phyloP scores from a whole-genome alignment of 2,797 vertebrate genomes.

The Parauchenoglanis ngamensis region DNA sequence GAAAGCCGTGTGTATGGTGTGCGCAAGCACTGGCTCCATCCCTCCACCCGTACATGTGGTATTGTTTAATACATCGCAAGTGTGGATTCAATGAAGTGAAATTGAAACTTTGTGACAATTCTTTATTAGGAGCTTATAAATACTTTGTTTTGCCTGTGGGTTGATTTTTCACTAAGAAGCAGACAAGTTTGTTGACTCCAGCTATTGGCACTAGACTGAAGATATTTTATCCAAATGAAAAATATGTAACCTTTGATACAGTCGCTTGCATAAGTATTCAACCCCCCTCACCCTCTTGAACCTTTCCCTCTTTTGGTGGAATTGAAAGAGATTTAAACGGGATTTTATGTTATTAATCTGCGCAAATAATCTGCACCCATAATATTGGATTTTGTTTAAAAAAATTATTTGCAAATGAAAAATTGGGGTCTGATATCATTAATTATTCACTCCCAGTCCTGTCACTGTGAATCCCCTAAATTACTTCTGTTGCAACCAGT shows the following conservation, averaged over 20 bases:
- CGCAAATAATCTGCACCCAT: background rate
- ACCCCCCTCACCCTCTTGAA: background rate
- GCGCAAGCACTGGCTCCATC: constrained; percentile 28
- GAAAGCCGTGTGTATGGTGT: constrained; percentile 18
- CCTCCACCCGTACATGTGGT: constrained; percentile 45
- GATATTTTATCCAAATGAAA: background rate
- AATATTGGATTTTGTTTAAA: background rate
- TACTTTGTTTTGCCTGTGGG: background rate
- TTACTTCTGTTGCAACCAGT: background rate
- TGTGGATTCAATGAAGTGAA: constrained; percentile 52
- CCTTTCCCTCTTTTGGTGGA: background rate
- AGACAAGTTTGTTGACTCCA: background rate
- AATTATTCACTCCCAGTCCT: background rate
- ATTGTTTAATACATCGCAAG: constrained; percentile 48
- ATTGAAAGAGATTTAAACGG: background rate
- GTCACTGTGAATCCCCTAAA: background rate
- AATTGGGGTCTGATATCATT: background rate
- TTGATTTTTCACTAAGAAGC: constrained; percentile 23
- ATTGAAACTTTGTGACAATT: constrained; percentile 54
- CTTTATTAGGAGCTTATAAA: constrained; percentile 38
- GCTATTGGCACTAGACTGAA: background rate
- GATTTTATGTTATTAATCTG: background rate
- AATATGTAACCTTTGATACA: background rate
- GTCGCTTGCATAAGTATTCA: constrained; percentile 5
- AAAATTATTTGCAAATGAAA: background rate